These are phyloP conservation scores for Dermolepida albohirtum DNA, from an alignment of 2,888 invertebrate genomes.

Conservation along the genomic window DNA sequence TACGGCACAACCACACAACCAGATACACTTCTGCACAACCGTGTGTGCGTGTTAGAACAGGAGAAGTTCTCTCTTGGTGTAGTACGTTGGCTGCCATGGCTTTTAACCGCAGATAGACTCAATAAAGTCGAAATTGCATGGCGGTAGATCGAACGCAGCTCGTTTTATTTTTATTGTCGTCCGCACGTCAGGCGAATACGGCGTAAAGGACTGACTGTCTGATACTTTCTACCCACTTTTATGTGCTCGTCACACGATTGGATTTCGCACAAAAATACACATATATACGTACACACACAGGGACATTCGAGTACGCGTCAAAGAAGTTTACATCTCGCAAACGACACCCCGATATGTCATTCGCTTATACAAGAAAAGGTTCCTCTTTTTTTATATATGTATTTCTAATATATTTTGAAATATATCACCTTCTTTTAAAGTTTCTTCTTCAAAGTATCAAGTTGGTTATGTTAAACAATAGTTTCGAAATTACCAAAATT, in stretches of 20 bases:
- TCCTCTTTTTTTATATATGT: constrained; percentile 7
- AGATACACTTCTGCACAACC: too few relatives aligned
- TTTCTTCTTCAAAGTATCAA: too few relatives aligned
- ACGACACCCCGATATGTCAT: constrained; percentile 32
- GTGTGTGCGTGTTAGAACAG: too few relatives aligned
- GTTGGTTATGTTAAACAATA: too few relatives aligned
- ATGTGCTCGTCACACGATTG: constrained; percentile 40
- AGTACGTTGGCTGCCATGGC: constrained; percentile 40
- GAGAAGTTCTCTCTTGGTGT: constrained; percentile 14
- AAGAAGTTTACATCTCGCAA: constrained; percentile 34
- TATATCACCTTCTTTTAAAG: constrained; percentile 15
- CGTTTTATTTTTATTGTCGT: constrained; percentile 55
- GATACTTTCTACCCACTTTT: constrained; percentile 40
- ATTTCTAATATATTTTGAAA: constrained; percentile 18
- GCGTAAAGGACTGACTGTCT: constrained; percentile 37
- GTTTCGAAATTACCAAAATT: too few relatives aligned
- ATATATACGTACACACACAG: constrained; percentile 10
- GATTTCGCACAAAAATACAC: constrained; percentile 33
- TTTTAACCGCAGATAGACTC: constrained; percentile 58
- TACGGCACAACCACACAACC: too few relatives aligned
- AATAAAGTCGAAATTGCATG: constrained; percentile 56
- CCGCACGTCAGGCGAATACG: constrained; percentile 37
- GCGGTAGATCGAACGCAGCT: constrained; percentile 52
- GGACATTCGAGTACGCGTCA: neutral
- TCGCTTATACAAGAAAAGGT: constrained; percentile 30